phyloP scores from a whole-genome alignment of 2,888 invertebrate species.

The Heliconius cydno region DNA sequence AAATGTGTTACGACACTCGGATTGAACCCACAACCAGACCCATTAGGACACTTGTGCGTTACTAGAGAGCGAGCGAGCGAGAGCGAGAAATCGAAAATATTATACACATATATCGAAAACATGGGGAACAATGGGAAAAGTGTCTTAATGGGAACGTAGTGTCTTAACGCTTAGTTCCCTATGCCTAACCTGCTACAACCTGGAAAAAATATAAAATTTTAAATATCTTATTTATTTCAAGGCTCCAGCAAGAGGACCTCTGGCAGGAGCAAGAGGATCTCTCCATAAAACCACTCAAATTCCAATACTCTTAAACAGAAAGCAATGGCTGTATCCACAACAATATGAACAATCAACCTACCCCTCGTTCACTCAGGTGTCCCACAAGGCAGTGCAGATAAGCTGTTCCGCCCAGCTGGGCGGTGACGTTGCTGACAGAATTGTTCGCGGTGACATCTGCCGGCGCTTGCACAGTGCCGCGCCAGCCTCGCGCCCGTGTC shows the following conservation, averaged over 20 bases:
- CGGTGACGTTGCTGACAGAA: slow-evolving; percentile 91
- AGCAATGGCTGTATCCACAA: neutral
- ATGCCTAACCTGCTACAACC: neutral
- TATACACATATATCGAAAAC: neutral
- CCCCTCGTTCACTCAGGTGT: slow-evolving; percentile 89
- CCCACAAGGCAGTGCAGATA: slow-evolving; percentile 92
- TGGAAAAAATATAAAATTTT: too few species aligned
- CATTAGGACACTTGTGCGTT: too few species aligned
- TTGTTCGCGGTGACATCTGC: slow-evolving; percentile 85
- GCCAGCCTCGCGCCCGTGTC: slow-evolving; percentile 74
- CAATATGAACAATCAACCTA: slow-evolving; percentile 62
- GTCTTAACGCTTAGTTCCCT: neutral
- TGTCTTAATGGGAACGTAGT: neutral
- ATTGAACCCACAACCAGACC: too few species aligned
- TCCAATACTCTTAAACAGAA: neutral
- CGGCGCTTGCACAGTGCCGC: slow-evolving; percentile 67
- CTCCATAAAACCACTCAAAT: neutral
- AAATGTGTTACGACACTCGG: too few species aligned
- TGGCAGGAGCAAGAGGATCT: too few species aligned
- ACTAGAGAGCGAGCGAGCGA: too few species aligned
- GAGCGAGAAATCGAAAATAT: too few species aligned
- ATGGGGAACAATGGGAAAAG: neutral
- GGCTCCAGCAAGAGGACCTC: too few species aligned
- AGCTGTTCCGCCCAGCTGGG: slow-evolving; percentile 91
- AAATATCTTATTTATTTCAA: too few species aligned